These are phyloP conservation scores for Hylaea fasciaria DNA, from an alignment of 2,888 invertebrate genomes.

Conservation along the genomic window DNA sequence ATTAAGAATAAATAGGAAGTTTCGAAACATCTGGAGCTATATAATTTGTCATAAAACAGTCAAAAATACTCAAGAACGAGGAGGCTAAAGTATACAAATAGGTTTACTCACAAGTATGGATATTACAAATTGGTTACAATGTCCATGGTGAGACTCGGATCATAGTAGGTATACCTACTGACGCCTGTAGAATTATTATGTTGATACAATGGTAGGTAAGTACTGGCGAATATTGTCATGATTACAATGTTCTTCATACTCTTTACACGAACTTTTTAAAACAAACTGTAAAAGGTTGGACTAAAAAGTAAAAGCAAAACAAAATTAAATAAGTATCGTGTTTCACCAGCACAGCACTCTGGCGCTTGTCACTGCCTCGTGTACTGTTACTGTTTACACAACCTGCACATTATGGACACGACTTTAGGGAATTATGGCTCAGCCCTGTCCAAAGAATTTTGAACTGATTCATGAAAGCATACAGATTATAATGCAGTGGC, in stretches of 20 bases:
- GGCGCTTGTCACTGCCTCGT: constrained; percentile 60
- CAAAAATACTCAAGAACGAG: too few relatives aligned
- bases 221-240: too few relatives aligned
- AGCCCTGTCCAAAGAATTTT: constrained; percentile 3
- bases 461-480: neutral
- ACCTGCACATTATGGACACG: constrained; percentile 66
- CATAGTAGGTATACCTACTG: too few relatives aligned
- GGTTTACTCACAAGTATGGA: too few relatives aligned
- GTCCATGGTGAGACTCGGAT: too few relatives aligned
- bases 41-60: too few relatives aligned
- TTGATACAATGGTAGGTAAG: too few relatives aligned
- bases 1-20: too few relatives aligned
- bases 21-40: too few relatives aligned
- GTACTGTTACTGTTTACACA: constrained; percentile 74
- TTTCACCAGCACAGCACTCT: constrained; percentile 61
- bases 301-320: constrained; percentile 46
- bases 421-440: constrained; percentile 49
- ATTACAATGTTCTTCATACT: neutral
- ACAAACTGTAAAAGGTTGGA: constrained; percentile 33
- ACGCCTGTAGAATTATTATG: too few relatives aligned
- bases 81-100: too few relatives aligned
- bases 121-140: too few relatives aligned
- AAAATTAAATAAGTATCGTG: constrained; percentile 53
- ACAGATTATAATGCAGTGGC: constrained; percentile 5
- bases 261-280: constrained; percentile 11